phyloP scores from a whole-genome alignment of 2,888 invertebrate species.

The Metopia argyrocephala region DNA sequence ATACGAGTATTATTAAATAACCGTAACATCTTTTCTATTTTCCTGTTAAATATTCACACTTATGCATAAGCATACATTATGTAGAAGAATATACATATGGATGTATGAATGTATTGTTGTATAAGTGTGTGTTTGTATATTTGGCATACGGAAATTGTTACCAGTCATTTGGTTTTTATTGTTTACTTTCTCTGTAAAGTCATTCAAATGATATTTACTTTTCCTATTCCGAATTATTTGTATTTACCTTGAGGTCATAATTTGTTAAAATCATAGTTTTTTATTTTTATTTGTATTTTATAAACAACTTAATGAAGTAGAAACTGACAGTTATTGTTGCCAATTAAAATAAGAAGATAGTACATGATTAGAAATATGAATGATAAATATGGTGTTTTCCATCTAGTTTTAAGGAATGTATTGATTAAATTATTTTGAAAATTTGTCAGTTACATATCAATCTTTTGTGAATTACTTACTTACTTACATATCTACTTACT shows the following conservation, averaged over 20 bases:
- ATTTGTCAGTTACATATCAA: too few relatives aligned
- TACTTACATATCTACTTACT: too few relatives aligned
- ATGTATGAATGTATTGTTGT: background rate
- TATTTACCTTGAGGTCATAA: constrained; percentile 50
- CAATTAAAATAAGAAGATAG: background rate
- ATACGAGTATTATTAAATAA: too few relatives aligned
- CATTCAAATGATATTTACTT: constrained; percentile 45
- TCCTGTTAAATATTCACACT: background rate
- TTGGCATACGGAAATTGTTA: constrained; percentile 32
- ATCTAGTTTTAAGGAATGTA: too few relatives aligned
- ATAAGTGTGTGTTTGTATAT: background rate
- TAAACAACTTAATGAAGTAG: constrained; percentile 47
- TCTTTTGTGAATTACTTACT: too few relatives aligned
- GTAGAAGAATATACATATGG: background rate
- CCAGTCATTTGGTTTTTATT: constrained; percentile 50
- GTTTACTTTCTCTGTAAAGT: constrained; percentile 36
- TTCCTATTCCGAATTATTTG: constrained; percentile 40
- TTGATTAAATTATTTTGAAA: too few relatives aligned
- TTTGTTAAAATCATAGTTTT: constrained; percentile 46
- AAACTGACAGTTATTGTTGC: constrained; percentile 1
- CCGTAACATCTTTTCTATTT: constrained; percentile 5
- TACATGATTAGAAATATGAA: background rate
- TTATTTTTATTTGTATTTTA: background rate
- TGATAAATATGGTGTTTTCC: background rate
- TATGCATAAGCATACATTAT: background rate